phyloP scores from a whole-genome alignment of 37 sponge, comb jelly and placozoan genomes.

The Axinella damicornis region DNA sequence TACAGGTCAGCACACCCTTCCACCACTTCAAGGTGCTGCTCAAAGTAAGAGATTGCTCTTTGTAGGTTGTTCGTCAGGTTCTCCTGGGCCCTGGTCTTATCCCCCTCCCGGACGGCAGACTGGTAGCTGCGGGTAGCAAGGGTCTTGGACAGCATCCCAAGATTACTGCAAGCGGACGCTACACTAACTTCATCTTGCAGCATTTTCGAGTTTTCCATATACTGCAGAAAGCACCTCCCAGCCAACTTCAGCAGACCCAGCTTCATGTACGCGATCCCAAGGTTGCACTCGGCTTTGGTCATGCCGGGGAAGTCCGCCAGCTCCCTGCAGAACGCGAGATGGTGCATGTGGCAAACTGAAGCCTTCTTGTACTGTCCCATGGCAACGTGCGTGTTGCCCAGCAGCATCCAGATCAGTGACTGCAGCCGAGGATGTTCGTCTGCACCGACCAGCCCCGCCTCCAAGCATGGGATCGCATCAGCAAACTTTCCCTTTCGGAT shows the following conservation, averaged over 20 bases:
- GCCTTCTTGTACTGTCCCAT: slow-evolving; percentile 66
- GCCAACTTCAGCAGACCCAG: slow-evolving; percentile 69
- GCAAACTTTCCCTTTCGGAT: slow-evolving; percentile 19
- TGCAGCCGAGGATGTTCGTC: slow-evolving; percentile 49
- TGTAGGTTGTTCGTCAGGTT: slow-evolving; percentile 21
- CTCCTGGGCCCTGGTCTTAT: neutral
- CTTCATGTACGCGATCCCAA: slow-evolving; percentile 72
- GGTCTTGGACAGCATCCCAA: slow-evolving; percentile 68
- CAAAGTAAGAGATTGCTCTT: slow-evolving; percentile 72
- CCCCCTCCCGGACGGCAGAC: slow-evolving; percentile 6
- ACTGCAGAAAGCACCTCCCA: slow-evolving; percentile 75
- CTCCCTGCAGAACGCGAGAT: slow-evolving; percentile 77
- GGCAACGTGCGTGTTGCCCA: slow-evolving; percentile 67
- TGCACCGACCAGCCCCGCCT: slow-evolving; percentile 23
- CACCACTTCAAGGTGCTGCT: slow-evolving; percentile 75
- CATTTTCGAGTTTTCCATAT: slow-evolving; percentile 62
- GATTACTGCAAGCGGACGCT: slow-evolving; percentile 71
- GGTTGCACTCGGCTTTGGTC: slow-evolving; percentile 75
- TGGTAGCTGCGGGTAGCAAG: slow-evolving; percentile 41
- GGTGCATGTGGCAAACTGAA: slow-evolving; percentile 65
- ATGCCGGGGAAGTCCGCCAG: slow-evolving; percentile 63
- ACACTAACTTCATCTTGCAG: slow-evolving; percentile 52
- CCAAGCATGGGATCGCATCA: slow-evolving; percentile 64
- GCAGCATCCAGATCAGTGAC: slow-evolving; percentile 53
- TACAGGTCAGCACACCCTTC: slow-evolving; percentile 57